These are phyloP conservation scores for Chrysopilus asiliformis DNA, from an alignment of 2,888 invertebrate genomes.

Conservation along the genomic window DNA sequence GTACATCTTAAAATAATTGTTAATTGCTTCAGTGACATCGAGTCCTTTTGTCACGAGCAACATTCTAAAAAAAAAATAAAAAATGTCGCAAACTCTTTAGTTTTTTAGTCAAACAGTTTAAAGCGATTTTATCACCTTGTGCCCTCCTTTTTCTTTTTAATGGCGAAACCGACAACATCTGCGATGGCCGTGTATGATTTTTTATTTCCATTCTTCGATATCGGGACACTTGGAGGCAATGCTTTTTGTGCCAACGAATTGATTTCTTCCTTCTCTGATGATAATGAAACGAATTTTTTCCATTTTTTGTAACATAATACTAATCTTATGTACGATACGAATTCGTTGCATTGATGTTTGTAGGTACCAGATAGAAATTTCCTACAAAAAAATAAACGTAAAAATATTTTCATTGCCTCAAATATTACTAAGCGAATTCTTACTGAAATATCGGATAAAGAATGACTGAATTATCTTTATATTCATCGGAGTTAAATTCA, in stretches of 20 bases:
- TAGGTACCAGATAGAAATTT: neutral
- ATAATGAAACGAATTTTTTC: neutral
- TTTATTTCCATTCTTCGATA: neutral
- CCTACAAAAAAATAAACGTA: neutral
- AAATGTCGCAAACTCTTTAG: too few species aligned
- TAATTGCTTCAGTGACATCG: too few species aligned
- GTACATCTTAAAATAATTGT: too few species aligned
- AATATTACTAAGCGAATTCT: neutral
- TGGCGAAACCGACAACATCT: neutral
- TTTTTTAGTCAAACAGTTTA: too few species aligned
- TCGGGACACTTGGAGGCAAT: neutral
- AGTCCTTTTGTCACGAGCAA: too few species aligned
- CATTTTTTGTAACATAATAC: neutral
- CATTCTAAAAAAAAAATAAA: too few species aligned
- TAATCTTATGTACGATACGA: neutral
- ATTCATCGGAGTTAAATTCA: too few species aligned
- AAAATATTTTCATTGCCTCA: neutral
- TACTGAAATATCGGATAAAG: neutral
- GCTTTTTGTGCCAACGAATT: neutral
- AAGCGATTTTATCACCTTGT: neutral
- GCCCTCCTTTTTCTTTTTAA: neutral
- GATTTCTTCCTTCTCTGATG: neutral
- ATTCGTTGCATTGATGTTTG: neutral
- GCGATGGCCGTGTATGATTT: neutral
- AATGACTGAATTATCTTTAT: neutral